These are phyloP conservation scores for Prionailurus bengalensis DNA, from an alignment of 2,113 vertebrate genomes.

Conservation along the genomic window DNA sequence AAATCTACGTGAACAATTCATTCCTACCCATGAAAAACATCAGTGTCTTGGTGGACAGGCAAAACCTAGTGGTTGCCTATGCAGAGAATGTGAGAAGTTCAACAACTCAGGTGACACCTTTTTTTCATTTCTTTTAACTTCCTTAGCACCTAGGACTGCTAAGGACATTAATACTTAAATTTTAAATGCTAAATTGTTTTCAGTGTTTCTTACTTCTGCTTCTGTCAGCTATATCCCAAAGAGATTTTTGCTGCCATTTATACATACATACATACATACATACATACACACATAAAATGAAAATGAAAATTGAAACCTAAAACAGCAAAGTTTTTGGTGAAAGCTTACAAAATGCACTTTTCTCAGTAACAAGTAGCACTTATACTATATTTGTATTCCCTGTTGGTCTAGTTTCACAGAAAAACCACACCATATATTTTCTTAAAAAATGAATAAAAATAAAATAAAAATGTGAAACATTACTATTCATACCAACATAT, in stretches of 20 bases:
- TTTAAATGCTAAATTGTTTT: not conserved
- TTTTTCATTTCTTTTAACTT: not conserved
- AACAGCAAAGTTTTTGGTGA: not conserved
- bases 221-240: not conserved
- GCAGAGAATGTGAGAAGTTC: not conserved
- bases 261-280: not conserved
- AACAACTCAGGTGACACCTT: accelerated
- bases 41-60: not conserved
- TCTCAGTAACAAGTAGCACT: not conserved
- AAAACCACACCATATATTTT: not conserved
- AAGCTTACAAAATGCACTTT: not conserved
- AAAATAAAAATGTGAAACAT: not conserved
- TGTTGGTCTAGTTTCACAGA: not conserved
- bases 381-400: not conserved
- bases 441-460: not conserved
- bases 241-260: not conserved
- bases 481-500: not conserved
- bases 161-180: not conserved
- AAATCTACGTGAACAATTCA: not conserved
- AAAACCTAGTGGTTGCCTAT: not conserved
- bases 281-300: not conserved
- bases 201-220: not conserved
- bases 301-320: not conserved
- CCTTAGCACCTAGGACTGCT: not conserved
- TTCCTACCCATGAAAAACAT: not conserved